Evolutionary conservation across 2,888 invertebrate species (phyloP), one percentile per base, ranked within the genome.

Genomic region (Tetranychus truncatus): DNA sequence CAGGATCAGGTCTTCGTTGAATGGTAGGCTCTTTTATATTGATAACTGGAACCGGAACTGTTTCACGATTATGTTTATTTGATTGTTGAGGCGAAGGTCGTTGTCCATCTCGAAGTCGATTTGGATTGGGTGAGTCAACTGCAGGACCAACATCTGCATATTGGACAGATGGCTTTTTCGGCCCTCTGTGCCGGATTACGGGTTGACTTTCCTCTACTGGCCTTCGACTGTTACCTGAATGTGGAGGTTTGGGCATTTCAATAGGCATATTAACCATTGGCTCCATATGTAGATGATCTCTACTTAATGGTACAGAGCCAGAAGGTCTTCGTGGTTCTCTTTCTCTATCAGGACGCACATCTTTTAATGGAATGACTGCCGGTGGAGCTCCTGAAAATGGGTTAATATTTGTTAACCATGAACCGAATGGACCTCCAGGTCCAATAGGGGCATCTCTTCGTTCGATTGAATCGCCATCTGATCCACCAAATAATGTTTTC

Each of bases 211-310:
- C 45, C 46, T 45, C 46, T 45, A 45, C 24, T 74, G 21, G 20
- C 46, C 21, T 11, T 9, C 34, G 15, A 66, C 18, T 66, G 34
- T 24, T 15, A 20, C 45, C 65, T 18, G 6, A 45, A 44, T 1
- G 24, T 20, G 18, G 20, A 20, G 69, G 8, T 45, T 74, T 67
- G 6, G 74, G 71, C 9, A 74, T 55, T 46, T 74, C 74, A 18
- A 74, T 8, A 46, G 74, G 74, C 7, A 74, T 55, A 71, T 21
- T 55, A 7, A 74, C 24, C 8, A 74, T 21, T 45, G 69, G 74
- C 11, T 74, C 74, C 55, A 5, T 69, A 21, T 11, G 9, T 6
- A 20, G 6, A 11, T 18, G 11, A 20, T 21, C 21, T 21, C 21
- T 18, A 21, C 24, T 20, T 20, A 15, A 20, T 20, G 20, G 21